These are phyloP conservation scores for Pogonognathellus flavescens DNA, from an alignment of 1,140 invertebrate genomes.

Conservation along the genomic window DNA sequence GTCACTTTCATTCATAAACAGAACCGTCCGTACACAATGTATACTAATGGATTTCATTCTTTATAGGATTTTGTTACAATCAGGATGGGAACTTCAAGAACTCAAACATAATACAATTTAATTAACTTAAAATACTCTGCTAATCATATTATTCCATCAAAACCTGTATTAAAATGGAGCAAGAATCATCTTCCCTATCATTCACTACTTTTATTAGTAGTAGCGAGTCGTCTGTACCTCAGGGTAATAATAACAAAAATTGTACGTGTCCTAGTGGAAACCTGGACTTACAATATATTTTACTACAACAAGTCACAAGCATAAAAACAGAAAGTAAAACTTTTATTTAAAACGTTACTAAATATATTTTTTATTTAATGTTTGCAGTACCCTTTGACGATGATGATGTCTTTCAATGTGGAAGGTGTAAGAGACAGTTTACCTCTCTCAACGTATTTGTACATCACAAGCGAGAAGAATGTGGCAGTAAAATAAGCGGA, in stretches of 20 bases:
- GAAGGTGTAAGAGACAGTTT: slow-evolving; percentile 79
- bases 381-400: slow-evolving; percentile 21
- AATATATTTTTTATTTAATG: neutral
- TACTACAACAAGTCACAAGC: neutral
- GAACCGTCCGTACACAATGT: too few species aligned
- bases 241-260: neutral
- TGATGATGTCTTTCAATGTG: slow-evolving; percentile 73
- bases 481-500: neutral
- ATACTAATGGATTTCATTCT: too few species aligned
- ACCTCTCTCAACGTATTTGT: slow-evolving; percentile 74
- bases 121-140: too few species aligned
- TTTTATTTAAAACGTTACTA: neutral
- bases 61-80: too few species aligned
- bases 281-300: neutral
- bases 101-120: too few species aligned
- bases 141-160: too few species aligned
- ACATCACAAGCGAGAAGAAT: slow-evolving; percentile 74
- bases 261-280: neutral
- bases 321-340: too few species aligned
- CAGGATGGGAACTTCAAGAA: too few species aligned
- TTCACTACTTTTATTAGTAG: neutral
- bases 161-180: too few species aligned
- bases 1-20: too few species aligned
- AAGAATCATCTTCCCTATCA: neutral
- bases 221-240: neutral